phyloP scores from a whole-genome alignment of 2,113 vertebrate genomes.

The Amblyopsis rosae region DNA sequence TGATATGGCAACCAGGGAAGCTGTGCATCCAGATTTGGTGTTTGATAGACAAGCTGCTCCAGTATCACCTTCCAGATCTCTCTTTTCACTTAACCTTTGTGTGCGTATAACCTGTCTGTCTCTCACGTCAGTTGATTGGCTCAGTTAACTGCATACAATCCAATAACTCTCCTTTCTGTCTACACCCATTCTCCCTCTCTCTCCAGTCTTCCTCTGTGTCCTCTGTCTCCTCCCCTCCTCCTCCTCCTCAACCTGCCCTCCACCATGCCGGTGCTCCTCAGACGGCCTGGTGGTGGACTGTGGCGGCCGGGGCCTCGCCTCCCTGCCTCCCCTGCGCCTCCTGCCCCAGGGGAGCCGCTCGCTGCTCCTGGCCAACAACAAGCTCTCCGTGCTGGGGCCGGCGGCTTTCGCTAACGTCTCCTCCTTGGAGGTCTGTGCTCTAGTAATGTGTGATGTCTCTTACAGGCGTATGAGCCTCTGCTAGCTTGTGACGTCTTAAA shows the following conservation, averaged over 20 bases:
- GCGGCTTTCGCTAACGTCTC: slow-evolving; percentile 89
- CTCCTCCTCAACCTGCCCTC: slow-evolving; percentile 83
- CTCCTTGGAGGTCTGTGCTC: slow-evolving; percentile 80
- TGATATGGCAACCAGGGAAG: too few relatives aligned
- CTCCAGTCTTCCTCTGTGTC: slow-evolving; percentile 81
- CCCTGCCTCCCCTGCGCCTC: slow-evolving; percentile 83
- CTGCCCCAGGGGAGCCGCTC: slow-evolving; percentile 85
- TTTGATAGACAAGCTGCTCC: too few relatives aligned
- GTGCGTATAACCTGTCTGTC: too few relatives aligned
- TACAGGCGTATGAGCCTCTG: too few relatives aligned
- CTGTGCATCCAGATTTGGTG: too few relatives aligned
- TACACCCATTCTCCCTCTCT: slow-evolving; percentile 7
- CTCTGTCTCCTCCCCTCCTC: slow-evolving; percentile 78
- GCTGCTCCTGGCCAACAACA: slow-evolving; percentile 94
- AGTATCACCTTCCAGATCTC: too few relatives aligned
- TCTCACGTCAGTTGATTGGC: too few relatives aligned
- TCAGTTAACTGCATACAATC: background rate
- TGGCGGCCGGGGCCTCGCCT: slow-evolving; percentile 85
- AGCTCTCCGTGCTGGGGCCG: slow-evolving; percentile 83
- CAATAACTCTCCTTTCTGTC: slow-evolving; percentile 1
- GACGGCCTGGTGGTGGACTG: slow-evolving; percentile 84
- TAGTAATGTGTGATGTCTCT: background rate
- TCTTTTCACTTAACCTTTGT: too few relatives aligned
- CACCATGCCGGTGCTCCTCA: slow-evolving; percentile 87
- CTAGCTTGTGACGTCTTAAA: too few relatives aligned